Evolutionary conservation across 35 echinoderm and acorn worm species (phyloP), one percentile per base, ranked within the genome.

Genomic region (Apostichopus californicus): DNA sequence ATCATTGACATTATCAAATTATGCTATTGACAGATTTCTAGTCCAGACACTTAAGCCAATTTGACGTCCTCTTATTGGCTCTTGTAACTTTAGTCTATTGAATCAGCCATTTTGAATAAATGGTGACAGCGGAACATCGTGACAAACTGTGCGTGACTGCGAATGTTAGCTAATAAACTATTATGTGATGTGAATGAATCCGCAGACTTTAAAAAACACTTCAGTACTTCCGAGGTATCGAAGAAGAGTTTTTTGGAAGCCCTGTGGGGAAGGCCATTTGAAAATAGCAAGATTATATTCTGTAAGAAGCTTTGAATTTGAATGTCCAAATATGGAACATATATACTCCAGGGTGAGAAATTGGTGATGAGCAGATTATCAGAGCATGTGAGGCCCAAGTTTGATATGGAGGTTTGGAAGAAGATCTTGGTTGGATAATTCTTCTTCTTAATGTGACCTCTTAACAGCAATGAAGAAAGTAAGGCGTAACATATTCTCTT

Each of bases 21-120:
- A 85, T 58, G 81, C 81, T 52, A 85, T 52, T 85, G 81, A 85
- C 81, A 55, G 81, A 58, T 85, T 55, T 85, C 57, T 59, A 57
- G 55, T 58, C 54, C 6, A 59, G 57, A 85, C 81, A 85, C 81
- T 85, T 56, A 85, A 85, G 81, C 81, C 56, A 85, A 85, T 85
- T 85, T 85, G 81, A 85, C 58, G 57, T 85, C 81, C 11, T 85
- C 81, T 85, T 20, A 58, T 85, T 85, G 81, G 54, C 57, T 58
- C 20, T 59, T n/a, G 55, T 85, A 85, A 85, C 81, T 85, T 85
- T 23, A 85, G 54, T 58, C 15, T 85, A 85, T 56, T 85, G 54
- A 85, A 85, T 85, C 81, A 85, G 81, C 81, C 81, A 85, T 85
- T 85, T 85, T 85, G 81, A 57, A 58, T 85, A 21, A 58, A 59